phyloP scores from a whole-genome alignment of 2,113 vertebrate genomes.

The Chitala chitala region DNA sequence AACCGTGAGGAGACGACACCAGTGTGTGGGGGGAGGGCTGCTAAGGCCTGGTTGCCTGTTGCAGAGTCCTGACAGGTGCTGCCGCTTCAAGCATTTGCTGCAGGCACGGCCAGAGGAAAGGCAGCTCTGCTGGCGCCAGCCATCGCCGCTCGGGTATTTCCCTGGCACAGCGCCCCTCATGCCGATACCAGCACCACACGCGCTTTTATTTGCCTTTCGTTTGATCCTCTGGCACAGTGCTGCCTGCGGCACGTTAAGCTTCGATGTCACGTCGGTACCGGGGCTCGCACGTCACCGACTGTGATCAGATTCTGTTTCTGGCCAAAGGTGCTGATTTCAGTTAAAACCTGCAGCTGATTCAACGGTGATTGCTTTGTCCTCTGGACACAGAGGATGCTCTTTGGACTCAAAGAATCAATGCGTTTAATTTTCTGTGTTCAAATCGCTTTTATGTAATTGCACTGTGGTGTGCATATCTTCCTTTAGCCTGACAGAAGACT shows the following conservation, averaged over 20 bases:
- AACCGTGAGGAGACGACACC: slow-evolving; percentile 26
- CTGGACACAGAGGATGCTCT: too few relatives aligned
- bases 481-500: neutral
- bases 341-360: neutral
- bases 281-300: slow-evolving; percentile 22
- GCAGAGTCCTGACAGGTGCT: slow-evolving; percentile 56
- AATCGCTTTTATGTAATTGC: neutral
- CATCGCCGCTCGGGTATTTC: slow-evolving; percentile 54
- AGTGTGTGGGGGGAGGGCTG: neutral
- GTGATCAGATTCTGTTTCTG: slow-evolving; percentile 49
- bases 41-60: slow-evolving; percentile 17
- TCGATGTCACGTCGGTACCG: slow-evolving; percentile 56
- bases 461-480: neutral
- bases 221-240: slow-evolving; percentile 41
- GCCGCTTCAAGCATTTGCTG: slow-evolving; percentile 48
- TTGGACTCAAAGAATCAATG: neutral
- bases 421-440: neutral
- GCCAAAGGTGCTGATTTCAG: neutral
- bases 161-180: slow-evolving; percentile 49
- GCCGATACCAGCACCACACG: slow-evolving; percentile 39
- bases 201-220: slow-evolving; percentile 29
- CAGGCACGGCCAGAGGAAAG: slow-evolving; percentile 43
- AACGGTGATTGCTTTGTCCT: too few relatives aligned
- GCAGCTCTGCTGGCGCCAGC: slow-evolving; percentile 57
- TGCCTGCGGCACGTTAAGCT: slow-evolving; percentile 53